phyloP scores from a whole-genome alignment of 2,113 vertebrate genomes.

The Lethenteron reissneri region DNA sequence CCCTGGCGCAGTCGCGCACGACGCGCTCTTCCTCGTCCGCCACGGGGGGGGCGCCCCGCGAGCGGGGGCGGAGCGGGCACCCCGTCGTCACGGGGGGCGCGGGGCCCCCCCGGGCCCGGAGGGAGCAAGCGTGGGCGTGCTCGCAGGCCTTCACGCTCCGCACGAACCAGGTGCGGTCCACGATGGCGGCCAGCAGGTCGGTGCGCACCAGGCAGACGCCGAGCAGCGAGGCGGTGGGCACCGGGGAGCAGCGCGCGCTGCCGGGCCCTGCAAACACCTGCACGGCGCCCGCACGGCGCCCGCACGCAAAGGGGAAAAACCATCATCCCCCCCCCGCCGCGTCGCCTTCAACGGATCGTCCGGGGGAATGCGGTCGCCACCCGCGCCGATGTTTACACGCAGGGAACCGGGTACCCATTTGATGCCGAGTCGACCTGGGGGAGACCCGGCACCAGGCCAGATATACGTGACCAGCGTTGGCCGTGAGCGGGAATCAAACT shows the following conservation, averaged over 20 bases:
- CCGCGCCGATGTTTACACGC: background rate
- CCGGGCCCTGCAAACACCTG: slow-evolving; percentile 34
- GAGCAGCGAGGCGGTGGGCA: slow-evolving; percentile 36
- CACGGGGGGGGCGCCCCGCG: no score
- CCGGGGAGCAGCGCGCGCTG: slow-evolving; percentile 16
- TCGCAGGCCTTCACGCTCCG: slow-evolving; percentile 31
- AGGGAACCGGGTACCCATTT: no score
- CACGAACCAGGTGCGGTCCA: slow-evolving; percentile 41
- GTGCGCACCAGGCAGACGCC: slow-evolving; percentile 46
- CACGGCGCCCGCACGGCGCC: background rate
- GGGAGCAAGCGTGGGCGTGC: background rate
- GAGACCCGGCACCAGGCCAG: no score
- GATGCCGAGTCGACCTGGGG: no score
- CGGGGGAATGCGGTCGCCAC: background rate
- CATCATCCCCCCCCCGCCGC: background rate
- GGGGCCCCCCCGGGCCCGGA: no score
- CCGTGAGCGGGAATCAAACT: no score
- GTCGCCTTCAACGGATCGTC: fast-evolving
- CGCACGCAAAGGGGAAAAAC: no score
- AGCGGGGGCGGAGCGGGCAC: no score
- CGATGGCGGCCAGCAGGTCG: slow-evolving; percentile 47
- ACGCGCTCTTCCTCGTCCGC: no score
- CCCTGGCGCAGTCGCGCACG: no score
- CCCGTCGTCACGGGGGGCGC: no score
- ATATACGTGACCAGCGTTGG: no score